Percentiles rank a stretch among this genome's conserved stretches.
These are phyloP conservation scores for Laodelphax striatellus DNA, from an alignment of 1,140 invertebrate species.

Conservation along the genomic window DNA sequence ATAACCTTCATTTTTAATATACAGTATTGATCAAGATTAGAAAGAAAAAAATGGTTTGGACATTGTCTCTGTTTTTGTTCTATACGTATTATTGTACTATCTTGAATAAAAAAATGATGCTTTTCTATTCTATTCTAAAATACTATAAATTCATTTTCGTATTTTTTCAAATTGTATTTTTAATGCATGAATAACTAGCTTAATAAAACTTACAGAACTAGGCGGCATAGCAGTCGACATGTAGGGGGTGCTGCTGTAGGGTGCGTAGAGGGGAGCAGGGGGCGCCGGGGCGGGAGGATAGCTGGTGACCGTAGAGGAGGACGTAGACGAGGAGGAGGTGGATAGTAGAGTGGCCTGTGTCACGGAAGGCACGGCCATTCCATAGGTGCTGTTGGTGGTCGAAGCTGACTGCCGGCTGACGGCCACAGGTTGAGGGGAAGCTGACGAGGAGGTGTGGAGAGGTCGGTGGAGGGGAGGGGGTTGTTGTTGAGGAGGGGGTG, in stretches of 20 bases:
- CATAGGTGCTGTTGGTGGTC: neutral
- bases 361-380: neutral
- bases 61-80: too few relatives aligned
- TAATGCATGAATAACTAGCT: too few relatives aligned
- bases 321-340: conserved; percentile 32
- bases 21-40: too few relatives aligned
- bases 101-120: too few relatives aligned
- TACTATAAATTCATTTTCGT: too few relatives aligned
- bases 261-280: conserved; percentile 58
- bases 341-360: neutral
- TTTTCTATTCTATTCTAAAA: too few relatives aligned
- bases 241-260: conserved; percentile 48
- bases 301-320: conserved; percentile 23
- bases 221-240: conserved; percentile 42
- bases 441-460: neutral
- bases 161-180: too few relatives aligned
- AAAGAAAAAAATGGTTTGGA: too few relatives aligned
- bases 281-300: conserved; percentile 32
- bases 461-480: neutral
- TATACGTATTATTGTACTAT: too few relatives aligned
- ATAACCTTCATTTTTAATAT: too few relatives aligned
- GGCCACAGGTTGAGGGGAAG: neutral
- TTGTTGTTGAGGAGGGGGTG: neutral
- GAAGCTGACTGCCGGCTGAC: neutral
- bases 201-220: conserved; percentile 41